Base-by-base conservation (phyloP, 2,113 vertebrate genomes). In the Eurystomus gularis region DNA sequence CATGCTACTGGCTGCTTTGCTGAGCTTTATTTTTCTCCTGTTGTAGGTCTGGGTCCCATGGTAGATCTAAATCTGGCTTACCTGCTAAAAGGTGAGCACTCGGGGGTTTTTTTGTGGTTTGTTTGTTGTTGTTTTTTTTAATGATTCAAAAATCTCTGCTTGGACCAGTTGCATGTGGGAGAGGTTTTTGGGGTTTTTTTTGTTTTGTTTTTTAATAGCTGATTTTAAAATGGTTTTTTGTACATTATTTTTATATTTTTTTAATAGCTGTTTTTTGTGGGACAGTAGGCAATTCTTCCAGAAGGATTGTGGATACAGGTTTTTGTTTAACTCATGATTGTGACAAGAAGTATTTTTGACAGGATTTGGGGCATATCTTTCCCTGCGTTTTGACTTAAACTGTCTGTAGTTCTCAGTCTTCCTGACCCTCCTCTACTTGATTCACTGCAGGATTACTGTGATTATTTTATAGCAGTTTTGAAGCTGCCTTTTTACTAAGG, bases 11-110 rank as follows among this genome's bases (percentile, higher is more conserved):
- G 44, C 96, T 94, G 96, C 96, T 95, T 94, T 87, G 95, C 96
- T 96, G 96, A 97, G 96, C 95, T 89, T 85, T 96, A 51, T 96
- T 96, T 97, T 82, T 96, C 88, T 97, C 95, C 94, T 92, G 42
- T 96, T 96, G 42, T 96, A 97, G 96, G 96, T 97, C 96, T 95
- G 96, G 96, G 91, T 97, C 96, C 94, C 96, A 96, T 95, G 96
- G 96, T 96, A 97, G 96, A 96, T 97, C 96, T 97, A 97, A 97
- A 94, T 97, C 96, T 95, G 96, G 96, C 96, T 97, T 96, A 95
- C 96, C 96, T 96, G 96, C 96, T 96, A 97, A 97, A 96, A 97
- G 96, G 96, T 97, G 96, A 97, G 95, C 77, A 82, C 39, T 84
- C 28, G 9, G 35, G 62, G 18, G 39, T 29, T 13, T 33, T 16